These are phyloP conservation scores for Mus caroli DNA, from an alignment of 2,797 vertebrate genomes.

Conservation along the genomic window DNA sequence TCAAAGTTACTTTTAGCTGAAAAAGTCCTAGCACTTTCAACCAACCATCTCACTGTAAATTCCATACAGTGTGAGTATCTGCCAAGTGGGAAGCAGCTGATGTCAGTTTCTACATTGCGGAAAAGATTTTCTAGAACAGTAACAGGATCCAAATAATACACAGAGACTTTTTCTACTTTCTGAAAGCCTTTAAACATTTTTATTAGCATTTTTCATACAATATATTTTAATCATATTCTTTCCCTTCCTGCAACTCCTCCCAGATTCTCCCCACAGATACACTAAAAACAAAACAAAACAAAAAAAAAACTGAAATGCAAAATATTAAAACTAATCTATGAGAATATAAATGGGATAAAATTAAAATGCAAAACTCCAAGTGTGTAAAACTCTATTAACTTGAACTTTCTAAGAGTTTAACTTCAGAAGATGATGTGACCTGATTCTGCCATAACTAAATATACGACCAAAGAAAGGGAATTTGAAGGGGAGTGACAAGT, in stretches of 20 bases:
- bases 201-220: neutral
- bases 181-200: neutral
- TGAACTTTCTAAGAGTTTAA: slow-evolving; percentile 60
- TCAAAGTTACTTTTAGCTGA: slow-evolving; percentile 35
- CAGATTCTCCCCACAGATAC: neutral
- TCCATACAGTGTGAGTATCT: slow-evolving; percentile 7
- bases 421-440: slow-evolving; percentile 29
- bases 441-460: slow-evolving; percentile 27
- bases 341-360: slow-evolving; percentile 32
- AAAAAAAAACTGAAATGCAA: neutral
- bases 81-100: neutral
- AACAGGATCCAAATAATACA: neutral
- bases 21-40: slow-evolving; percentile 64
- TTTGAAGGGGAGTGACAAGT: slow-evolving; percentile 34
- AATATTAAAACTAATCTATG: slow-evolving; percentile 39
- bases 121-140: slow-evolving; percentile 55
- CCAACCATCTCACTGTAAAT: slow-evolving; percentile 1
- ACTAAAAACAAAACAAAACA: neutral
- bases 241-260: neutral
- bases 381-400: slow-evolving; percentile 51
- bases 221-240: neutral
- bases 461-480: slow-evolving; percentile 33
- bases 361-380: slow-evolving; percentile 45
- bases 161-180: neutral
- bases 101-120: slow-evolving; percentile 6